Conservation (phyloP, 2,888 invertebrate species). For the Archaeoteleia sp. region DNA sequence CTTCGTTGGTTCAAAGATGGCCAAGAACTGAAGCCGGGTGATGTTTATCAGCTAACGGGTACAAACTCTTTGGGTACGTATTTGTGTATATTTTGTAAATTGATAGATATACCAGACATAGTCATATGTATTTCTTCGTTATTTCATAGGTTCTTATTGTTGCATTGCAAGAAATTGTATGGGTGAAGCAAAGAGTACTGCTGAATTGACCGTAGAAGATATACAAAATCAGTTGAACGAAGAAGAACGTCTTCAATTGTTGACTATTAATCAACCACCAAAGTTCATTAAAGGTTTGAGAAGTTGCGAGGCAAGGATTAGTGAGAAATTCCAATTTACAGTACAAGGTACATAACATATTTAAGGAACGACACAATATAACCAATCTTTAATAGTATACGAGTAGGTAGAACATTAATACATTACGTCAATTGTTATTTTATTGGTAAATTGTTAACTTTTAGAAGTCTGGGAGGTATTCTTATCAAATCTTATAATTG, state of each 20-base stretch:
- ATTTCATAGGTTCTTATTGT: slow-evolving; percentile 83
- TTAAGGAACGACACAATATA: no score
- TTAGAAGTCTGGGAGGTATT: no score
- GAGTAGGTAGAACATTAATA: no score
- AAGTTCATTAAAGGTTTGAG: slow-evolving; percentile 88
- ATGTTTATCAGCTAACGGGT: slow-evolving; percentile 93
- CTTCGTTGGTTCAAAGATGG: slow-evolving; percentile 95
- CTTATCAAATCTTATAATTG: no score
- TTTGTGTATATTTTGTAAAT: no score
- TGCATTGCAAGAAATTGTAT: slow-evolving; percentile 93
- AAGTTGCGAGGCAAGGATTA: slow-evolving; percentile 88
- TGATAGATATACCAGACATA: no score
- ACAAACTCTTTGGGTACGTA: slow-evolving; percentile 86
- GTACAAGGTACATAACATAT: slow-evolving; percentile 83
- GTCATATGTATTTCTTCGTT: neutral
- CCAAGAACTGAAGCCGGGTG: slow-evolving; percentile 92
- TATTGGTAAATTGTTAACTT: no score
- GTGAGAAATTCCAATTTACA: slow-evolving; percentile 86
- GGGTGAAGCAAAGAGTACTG: slow-evolving; percentile 91
- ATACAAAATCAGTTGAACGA: slow-evolving; percentile 92
- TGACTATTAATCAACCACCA: slow-evolving; percentile 87
- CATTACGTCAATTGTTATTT: no score
- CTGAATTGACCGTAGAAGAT: slow-evolving; percentile 92
- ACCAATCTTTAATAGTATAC: no score
- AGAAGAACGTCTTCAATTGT: slow-evolving; percentile 86